phyloP scores from a whole-genome alignment of 2,113 vertebrate genomes.

The Cyprinodon brontotheroides region DNA sequence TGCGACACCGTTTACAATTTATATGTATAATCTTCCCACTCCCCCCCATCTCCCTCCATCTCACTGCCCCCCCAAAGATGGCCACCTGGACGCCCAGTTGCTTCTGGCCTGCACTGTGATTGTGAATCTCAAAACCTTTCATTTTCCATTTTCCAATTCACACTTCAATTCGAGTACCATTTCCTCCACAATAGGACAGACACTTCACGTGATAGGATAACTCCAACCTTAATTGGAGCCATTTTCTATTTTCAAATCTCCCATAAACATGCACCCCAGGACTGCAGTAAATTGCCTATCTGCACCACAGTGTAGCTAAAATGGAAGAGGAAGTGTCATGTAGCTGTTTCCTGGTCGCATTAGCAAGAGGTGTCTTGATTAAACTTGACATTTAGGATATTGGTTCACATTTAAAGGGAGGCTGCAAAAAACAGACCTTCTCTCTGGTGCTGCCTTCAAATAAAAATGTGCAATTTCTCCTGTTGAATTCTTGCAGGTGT shows the following conservation, averaged over 20 bases:
- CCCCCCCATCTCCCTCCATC: not conserved
- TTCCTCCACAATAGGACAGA: slow-evolving; percentile 43
- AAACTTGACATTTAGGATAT: no score
- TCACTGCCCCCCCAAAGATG: slow-evolving; percentile 49
- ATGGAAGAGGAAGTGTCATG: not conserved
- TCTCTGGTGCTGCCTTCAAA: not conserved
- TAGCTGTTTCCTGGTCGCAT: not conserved
- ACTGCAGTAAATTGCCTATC: not conserved
- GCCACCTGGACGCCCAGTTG: slow-evolving; percentile 63
- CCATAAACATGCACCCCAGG: not conserved
- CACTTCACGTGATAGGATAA: slow-evolving; percentile 53
- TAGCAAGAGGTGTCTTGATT: not conserved
- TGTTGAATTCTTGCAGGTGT: no score
- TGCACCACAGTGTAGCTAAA: not conserved
- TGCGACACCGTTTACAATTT: slow-evolving; percentile 92
- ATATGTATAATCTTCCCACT: slow-evolving; percentile 86
- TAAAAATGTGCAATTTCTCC: no score
- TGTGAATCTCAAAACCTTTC: slow-evolving; percentile 59
- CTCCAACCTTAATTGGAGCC: slow-evolving; percentile 54
- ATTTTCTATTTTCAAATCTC: slow-evolving; percentile 28
- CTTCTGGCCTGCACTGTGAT: slow-evolving; percentile 51
- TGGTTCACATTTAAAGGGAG: no score
- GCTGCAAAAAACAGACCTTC: no score
- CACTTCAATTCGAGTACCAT: slow-evolving; percentile 61
- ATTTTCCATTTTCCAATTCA: slow-evolving; percentile 59